A percentile compares a stretch with the other conserved stretches of the same genome.
phyloP scores from a whole-genome alignment of 2,888 invertebrate genomes.

The Halictus ligatus region DNA sequence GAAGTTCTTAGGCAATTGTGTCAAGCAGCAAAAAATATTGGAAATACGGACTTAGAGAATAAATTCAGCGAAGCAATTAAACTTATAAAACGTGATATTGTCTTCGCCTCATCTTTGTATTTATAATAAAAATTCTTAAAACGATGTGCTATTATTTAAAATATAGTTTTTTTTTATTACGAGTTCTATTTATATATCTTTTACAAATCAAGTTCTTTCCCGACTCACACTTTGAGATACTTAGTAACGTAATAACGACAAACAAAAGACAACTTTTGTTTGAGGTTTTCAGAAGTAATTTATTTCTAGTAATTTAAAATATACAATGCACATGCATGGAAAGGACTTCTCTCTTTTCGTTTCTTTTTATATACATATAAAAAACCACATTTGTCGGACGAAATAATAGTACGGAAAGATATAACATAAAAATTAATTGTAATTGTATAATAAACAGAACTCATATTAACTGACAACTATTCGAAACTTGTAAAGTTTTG shows the following conservation, averaged over 20 bases:
- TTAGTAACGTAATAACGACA: slow-evolving; percentile 46
- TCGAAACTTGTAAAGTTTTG: slow-evolving; percentile 75
- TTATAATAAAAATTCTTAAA: slow-evolving; percentile 85
- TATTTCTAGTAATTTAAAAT: slow-evolving; percentile 75
- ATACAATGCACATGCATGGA: slow-evolving; percentile 75
- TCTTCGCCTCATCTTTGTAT: slow-evolving; percentile 99
- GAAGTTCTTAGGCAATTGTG: slow-evolving; percentile 97
- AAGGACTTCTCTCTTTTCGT: slow-evolving; percentile 69
- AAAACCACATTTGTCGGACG: slow-evolving; percentile 76
- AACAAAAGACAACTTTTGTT: slow-evolving; percentile 54
- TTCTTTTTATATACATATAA: slow-evolving; percentile 62
- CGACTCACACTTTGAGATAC: slow-evolving; percentile 31
- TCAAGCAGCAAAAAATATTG: slow-evolving; percentile 98
- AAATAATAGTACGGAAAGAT: slow-evolving; percentile 75
- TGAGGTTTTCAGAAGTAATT: slow-evolving; percentile 68
- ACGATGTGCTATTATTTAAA: slow-evolving; percentile 53
- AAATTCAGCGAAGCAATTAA: slow-evolving; percentile 97
- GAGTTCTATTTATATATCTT: slow-evolving; percentile 57
- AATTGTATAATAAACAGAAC: slow-evolving; percentile 73
- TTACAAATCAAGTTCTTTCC: slow-evolving; percentile 42
- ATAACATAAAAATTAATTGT: slow-evolving; percentile 74
- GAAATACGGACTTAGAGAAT: slow-evolving; percentile 97
- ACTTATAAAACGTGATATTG: slow-evolving; percentile 97
- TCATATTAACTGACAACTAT: slow-evolving; percentile 75
- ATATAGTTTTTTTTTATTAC: slow-evolving; percentile 55